A percentile compares a stretch with the other conserved stretches of the same genome.
These are phyloP conservation scores for Rhizoglyphus robini DNA, from an alignment of 1,140 invertebrate species.

Conservation along the genomic window DNA sequence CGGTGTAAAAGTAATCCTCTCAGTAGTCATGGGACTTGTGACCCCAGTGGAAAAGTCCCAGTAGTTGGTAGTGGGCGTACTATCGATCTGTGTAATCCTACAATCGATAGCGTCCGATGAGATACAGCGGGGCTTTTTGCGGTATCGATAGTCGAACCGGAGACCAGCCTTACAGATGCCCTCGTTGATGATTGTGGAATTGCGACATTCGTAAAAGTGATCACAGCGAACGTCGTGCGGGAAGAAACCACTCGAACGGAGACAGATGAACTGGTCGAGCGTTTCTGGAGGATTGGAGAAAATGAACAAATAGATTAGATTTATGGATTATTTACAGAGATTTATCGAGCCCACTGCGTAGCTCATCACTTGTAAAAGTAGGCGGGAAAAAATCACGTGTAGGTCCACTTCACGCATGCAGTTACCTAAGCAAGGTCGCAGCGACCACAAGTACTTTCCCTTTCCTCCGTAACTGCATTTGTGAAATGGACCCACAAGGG, in stretches of 20 bases:
- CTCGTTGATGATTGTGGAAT: conserved; percentile 48
- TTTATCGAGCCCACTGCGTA: no score
- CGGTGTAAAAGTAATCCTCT: not conserved
- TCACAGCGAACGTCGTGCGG: conserved; percentile 62
- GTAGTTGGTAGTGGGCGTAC: not conserved
- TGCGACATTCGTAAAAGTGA: conserved; percentile 58
- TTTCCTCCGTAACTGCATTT: no score
- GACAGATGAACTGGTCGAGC: conserved; percentile 4
- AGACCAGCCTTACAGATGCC: conserved; percentile 65
- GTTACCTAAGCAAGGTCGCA: no score
- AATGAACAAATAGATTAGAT: not conserved
- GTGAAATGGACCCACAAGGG: no score
- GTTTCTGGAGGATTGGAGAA: not conserved
- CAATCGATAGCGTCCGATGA: conserved; percentile 1
- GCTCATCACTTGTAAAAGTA: not conserved
- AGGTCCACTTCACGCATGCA: no score
- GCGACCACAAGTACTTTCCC: no score
- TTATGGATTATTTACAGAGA: not conserved
- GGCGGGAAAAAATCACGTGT: not conserved
- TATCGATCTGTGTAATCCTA: not conserved
- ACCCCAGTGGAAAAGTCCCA: no score
- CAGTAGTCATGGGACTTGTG: not conserved
- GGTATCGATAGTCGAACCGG: conserved; percentile 53
- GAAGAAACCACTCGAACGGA: conserved; percentile 50
- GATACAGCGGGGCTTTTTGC: conserved; percentile 49